Evolutionary conservation across 2,113 vertebrate species (phyloP), one percentile per base, ranked within the genome.

Genomic region (Chionis minor): DNA sequence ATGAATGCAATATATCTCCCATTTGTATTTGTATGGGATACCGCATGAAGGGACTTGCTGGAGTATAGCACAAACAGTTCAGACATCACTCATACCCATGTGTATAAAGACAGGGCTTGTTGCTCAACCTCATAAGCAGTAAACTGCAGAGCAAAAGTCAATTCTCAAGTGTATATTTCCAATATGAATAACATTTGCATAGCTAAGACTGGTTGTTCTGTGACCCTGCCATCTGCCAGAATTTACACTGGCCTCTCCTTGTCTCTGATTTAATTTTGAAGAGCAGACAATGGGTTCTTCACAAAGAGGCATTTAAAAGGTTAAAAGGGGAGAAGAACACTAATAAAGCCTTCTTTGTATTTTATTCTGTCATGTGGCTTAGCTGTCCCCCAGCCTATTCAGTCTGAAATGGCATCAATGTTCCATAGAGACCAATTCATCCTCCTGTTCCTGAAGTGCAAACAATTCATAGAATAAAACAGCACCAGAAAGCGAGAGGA

Each of bases 381-480:
- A 86, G 82, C 90, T 81, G 72, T 70, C 61, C 92, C 63, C 47
- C 63, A 88, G 82, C 59, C 94, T 94, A 92, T 95, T 94, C 86
- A 92, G 59, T 74, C 80, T 93, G 90, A 94, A 96, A 94, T 93
- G 92, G 85, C 94, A 96, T 92, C 92, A 93, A 80, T 2, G 4
- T 63, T 93, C 96, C 59, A 2, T 26, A 78, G 94, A 96, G 95
- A 70, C 88, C 82, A 91, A 95, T 96, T 96, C 92, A 94, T 90
- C 79, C 80, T 93, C 72, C 77, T 92, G 75, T 88, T 96, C 72
- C 88, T 94, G 92, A 96, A 95, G 82, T 78, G 88, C 86, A 95
- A 95, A 96, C 95, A 92, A 94, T 94, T 96, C 86, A 84, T 71
- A 86, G 92, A 93, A 92, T 66, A 94, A 90, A 96, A 93, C 61